Conservation (phyloP, 2,113 vertebrate genomes). For the Cyrtonyx montezumae region DNA sequence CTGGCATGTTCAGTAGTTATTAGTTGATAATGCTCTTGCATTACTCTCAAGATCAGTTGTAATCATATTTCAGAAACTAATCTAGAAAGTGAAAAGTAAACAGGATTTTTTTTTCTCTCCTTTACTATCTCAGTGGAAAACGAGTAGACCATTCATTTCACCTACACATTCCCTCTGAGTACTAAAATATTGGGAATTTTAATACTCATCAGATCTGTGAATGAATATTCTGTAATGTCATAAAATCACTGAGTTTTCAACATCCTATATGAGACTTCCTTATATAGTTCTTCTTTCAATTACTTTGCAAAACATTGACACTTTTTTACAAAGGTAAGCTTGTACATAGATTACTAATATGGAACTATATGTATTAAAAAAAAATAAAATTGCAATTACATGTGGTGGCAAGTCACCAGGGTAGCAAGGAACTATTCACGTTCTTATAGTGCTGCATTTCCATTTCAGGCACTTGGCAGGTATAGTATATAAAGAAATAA, state of each 20-base stretch:
- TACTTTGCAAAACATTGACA: neutral
- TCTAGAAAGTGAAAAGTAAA: neutral
- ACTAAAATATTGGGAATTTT: neutral
- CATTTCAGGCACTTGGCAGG: neutral
- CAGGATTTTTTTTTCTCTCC: fast-evolving
- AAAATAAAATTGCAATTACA: neutral
- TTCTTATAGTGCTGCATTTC: neutral
- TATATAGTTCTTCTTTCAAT: neutral
- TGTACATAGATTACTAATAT: neutral
- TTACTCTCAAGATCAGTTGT: neutral
- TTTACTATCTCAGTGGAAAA: neutral
- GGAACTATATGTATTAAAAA: neutral
- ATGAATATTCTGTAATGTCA: neutral
- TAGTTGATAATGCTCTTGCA: neutral
- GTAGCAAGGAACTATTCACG: neutral
- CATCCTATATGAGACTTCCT: neutral
- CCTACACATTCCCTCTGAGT: neutral
- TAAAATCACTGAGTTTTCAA: neutral
- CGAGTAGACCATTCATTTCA: neutral
- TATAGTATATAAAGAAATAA: neutral
- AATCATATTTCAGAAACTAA: neutral
- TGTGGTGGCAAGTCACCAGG: neutral
- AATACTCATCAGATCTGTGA: neutral
- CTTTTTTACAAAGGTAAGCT: neutral
- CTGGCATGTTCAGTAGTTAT: neutral